Percentiles rank a stretch among this genome's conserved stretches.
Conservation (phyloP, 2,888 invertebrate species). For the Brenthis daphne region DNA sequence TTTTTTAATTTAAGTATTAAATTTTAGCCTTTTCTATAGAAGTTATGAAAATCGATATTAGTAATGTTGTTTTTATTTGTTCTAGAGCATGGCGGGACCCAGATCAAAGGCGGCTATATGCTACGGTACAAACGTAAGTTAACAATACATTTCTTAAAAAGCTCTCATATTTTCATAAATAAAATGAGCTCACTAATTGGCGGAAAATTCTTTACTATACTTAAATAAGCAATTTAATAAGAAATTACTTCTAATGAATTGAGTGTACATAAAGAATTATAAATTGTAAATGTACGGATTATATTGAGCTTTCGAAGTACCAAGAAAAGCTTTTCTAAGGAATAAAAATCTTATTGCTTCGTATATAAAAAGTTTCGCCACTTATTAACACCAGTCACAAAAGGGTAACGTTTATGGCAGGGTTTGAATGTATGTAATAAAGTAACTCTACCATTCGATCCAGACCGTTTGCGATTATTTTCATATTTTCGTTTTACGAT, state of each 20-base stretch:
- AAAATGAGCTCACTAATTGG: background rate
- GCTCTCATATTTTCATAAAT: background rate
- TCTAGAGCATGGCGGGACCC: constrained; percentile 85
- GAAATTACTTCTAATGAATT: too few relatives aligned
- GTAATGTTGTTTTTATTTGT: constrained; percentile 47
- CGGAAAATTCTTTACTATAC: too few relatives aligned
- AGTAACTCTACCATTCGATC: constrained; percentile 12
- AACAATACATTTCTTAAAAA: background rate
- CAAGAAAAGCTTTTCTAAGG: constrained; percentile 13
- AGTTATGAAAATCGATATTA: too few relatives aligned
- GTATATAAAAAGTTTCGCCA: constrained; percentile 14
- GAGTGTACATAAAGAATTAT: background rate
- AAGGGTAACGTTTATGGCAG: constrained; percentile 18
- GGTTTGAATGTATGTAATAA: constrained; percentile 10
- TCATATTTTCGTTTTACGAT: constrained; percentile 14
- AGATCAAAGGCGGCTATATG: constrained; percentile 89
- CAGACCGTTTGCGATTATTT: constrained; percentile 2
- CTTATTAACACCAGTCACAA: constrained; percentile 22
- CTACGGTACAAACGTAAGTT: constrained; percentile 89
- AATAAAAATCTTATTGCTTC: constrained; percentile 3
- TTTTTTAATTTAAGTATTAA: too few relatives aligned
- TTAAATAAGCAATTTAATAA: too few relatives aligned
- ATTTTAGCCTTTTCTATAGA: too few relatives aligned
- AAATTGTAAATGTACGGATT: background rate
- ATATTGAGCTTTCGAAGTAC: background rate